These are phyloP conservation scores for Ornithoptera alexandrae DNA, from an alignment of 2,888 invertebrate genomes.

Conservation along the genomic window DNA sequence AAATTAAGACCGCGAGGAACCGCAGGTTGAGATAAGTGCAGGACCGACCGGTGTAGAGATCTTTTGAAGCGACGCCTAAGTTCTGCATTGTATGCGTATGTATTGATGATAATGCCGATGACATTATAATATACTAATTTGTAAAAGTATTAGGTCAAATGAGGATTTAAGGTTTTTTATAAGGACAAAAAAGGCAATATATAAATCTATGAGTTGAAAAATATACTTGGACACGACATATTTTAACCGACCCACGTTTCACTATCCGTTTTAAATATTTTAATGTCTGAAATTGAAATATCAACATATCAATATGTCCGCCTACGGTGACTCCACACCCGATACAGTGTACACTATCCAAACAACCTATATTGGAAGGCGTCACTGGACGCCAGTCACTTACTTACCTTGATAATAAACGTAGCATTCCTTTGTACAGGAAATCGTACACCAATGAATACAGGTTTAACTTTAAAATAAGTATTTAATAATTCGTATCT, in stretches of 20 bases:
- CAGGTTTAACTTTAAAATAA: neutral
- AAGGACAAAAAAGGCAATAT: neutral
- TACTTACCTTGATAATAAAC: conserved; percentile 55
- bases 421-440: conserved; percentile 62
- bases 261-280: neutral
- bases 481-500: neutral
- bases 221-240: neutral
- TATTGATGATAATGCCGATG: too few relatives aligned
- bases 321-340: conserved; percentile 34
- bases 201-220: neutral
- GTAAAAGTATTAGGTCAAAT: neutral
- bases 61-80: too few relatives aligned
- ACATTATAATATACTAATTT: too few relatives aligned
- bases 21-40: too few relatives aligned
- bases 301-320: conserved; percentile 30
- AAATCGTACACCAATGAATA: conserved; percentile 43
- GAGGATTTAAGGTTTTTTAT: neutral
- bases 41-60: too few relatives aligned
- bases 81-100: too few relatives aligned
- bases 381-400: conserved; percentile 45
- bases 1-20: neutral
- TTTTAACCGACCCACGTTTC: conserved; percentile 9
- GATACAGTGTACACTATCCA: conserved; percentile 33
- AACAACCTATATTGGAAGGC: conserved; percentile 32
- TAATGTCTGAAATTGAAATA: conserved; percentile 28